phyloP scores from a whole-genome alignment of 2,797 vertebrate species.

The Bucorvus abyssinicus region DNA sequence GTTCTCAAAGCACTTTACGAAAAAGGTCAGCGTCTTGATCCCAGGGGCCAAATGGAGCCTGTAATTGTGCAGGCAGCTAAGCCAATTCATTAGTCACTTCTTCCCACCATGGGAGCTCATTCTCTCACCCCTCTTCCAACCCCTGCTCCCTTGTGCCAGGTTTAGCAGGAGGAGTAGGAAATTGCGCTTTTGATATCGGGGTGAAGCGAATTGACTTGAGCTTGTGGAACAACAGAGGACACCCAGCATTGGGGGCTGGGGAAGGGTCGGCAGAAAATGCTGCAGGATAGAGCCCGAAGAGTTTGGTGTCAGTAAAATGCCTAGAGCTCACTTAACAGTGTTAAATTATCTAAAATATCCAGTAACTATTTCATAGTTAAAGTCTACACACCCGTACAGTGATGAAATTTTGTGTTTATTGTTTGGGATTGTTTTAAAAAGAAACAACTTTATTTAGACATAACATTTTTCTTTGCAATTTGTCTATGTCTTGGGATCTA shows the following conservation, averaged over 20 bases:
- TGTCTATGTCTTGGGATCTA: background rate
- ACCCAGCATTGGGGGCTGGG: background rate
- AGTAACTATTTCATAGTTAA: background rate
- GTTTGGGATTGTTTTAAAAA: background rate
- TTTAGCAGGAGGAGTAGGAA: background rate
- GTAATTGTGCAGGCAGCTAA: background rate
- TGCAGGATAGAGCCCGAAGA: background rate
- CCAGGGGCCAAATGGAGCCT: background rate
- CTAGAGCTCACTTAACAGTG: background rate
- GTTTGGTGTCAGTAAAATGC: background rate
- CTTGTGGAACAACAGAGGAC: background rate
- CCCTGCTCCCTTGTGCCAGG: background rate
- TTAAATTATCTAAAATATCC: background rate
- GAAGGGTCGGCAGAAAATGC: background rate
- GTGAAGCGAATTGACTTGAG: background rate
- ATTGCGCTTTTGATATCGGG: background rate
- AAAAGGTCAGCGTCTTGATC: background rate
- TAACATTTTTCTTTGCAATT: conserved; percentile 4
- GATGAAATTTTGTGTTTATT: conserved; percentile 16
- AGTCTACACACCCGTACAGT: background rate
- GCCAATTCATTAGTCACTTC: background rate
- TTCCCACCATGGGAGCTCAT: background rate
- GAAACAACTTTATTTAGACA: conserved; percentile 27
- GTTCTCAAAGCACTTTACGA: background rate
- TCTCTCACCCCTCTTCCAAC: background rate